A percentile compares a stretch with the other conserved stretches of the same genome.
Conservation (phyloP, 2,113 vertebrate species). For the Dasyornis broadbenti region DNA sequence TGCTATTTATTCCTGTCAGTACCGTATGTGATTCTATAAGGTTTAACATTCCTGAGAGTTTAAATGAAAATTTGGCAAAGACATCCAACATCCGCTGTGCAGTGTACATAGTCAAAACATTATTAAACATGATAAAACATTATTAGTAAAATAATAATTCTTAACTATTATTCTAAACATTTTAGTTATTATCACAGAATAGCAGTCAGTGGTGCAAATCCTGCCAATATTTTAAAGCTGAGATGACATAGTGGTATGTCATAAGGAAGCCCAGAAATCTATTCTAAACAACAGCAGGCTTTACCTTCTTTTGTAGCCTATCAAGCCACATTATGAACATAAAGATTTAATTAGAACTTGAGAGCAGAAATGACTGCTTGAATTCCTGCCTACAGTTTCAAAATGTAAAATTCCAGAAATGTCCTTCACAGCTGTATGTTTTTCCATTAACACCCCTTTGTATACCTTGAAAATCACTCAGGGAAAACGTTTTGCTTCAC, state of each 20-base stretch:
- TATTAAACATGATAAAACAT: accelerated
- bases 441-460: neutral
- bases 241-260: neutral
- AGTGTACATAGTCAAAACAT: neutral
- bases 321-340: accelerated
- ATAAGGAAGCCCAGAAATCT: neutral
- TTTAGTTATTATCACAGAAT: neutral
- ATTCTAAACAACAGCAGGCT: neutral
- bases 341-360: neutral
- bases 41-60: neutral
- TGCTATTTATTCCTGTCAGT: neutral
- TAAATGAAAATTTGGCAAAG: neutral
- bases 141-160: neutral
- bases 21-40: neutral
- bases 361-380: neutral
- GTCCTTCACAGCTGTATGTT: neutral
- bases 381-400: neutral
- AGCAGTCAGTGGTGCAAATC: neutral
- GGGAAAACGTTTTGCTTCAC: neutral
- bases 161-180: neutral
- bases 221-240: neutral
- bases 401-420: neutral
- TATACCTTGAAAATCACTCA: neutral
- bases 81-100: neutral
- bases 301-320: neutral